These are phyloP conservation scores for Chrysina gloriosa DNA, from an alignment of 2,888 invertebrate species.

Conservation along the genomic window DNA sequence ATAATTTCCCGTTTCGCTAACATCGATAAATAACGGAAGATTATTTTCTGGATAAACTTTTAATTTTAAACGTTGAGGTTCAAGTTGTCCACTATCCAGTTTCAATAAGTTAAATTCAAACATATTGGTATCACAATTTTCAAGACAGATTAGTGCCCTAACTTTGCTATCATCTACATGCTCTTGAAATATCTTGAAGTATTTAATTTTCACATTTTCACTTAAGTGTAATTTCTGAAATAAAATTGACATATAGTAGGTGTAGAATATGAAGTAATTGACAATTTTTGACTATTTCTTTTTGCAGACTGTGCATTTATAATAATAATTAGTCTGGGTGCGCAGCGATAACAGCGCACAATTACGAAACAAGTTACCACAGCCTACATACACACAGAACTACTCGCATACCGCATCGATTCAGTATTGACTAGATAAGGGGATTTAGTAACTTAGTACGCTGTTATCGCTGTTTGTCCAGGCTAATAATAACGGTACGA, in stretches of 20 bases:
- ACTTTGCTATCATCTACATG: not conserved
- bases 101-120: conserved; percentile 37
- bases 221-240: conserved; percentile 14
- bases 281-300: no score
- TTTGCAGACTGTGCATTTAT: no score
- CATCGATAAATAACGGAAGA: conserved; percentile 46
- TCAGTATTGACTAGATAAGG: no score
- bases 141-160: conserved; percentile 26
- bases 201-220: not conserved
- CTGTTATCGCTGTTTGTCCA: no score
- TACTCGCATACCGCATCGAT: no score
- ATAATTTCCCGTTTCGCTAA: conserved; percentile 49
- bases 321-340: no score
- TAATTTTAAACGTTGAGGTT: conserved; percentile 13
- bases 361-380: no score
- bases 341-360: no score
- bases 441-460: no score
- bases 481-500: no score
- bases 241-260: not conserved
- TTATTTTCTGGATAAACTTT: not conserved
- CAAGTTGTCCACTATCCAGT: conserved; percentile 26
- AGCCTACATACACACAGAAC: no score
- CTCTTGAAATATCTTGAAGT: conserved; percentile 4
- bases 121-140: conserved; percentile 12
- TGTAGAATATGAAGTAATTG: not conserved